These are phyloP conservation scores for Hoplostethus atlanticus DNA, from an alignment of 2,797 vertebrate genomes.

Conservation along the genomic window DNA sequence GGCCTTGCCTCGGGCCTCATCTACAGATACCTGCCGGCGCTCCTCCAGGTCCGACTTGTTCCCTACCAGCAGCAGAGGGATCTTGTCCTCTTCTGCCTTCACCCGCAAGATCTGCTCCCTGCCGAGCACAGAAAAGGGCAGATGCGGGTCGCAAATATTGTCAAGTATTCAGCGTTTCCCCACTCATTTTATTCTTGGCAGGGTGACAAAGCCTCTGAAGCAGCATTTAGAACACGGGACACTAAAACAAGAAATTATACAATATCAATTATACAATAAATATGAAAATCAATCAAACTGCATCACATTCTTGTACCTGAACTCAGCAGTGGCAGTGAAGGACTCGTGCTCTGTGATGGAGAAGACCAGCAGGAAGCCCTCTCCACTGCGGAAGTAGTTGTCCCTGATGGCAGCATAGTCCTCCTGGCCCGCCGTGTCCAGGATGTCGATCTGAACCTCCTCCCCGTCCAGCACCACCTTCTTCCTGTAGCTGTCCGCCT, in stretches of 20 bases:
- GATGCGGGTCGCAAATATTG: no score
- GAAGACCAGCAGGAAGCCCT: conserved; percentile 97
- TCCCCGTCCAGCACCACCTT: conserved; percentile 98
- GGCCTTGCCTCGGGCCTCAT: conserved; percentile 92
- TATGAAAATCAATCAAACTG: no score
- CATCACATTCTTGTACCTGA: conserved; percentile 85
- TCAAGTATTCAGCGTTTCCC: no score
- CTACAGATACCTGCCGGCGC: conserved; percentile 93
- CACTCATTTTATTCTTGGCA: no score
- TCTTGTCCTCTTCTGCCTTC: conserved; percentile 98
- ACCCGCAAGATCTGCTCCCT: conserved; percentile 98
- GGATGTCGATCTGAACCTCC: conserved; percentile 98
- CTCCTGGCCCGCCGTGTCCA: conserved; percentile 98
- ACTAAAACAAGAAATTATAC: no score
- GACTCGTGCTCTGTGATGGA: conserved; percentile 98
- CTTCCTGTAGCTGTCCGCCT: conserved; percentile 99
- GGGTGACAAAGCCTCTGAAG: no score
- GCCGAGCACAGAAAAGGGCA: not conserved
- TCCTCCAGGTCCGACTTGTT: conserved; percentile 99
- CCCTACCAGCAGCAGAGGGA: conserved; percentile 94
- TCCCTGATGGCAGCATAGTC: conserved; percentile 99
- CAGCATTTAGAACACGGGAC: no score
- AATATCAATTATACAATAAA: not conserved
- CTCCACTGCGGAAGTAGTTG: conserved; percentile 98
- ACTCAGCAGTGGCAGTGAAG: conserved; percentile 94